Evolutionary conservation across 2,888 invertebrate genomes (phyloP).

Genomic region (Eurytoma adleriae): DNA sequence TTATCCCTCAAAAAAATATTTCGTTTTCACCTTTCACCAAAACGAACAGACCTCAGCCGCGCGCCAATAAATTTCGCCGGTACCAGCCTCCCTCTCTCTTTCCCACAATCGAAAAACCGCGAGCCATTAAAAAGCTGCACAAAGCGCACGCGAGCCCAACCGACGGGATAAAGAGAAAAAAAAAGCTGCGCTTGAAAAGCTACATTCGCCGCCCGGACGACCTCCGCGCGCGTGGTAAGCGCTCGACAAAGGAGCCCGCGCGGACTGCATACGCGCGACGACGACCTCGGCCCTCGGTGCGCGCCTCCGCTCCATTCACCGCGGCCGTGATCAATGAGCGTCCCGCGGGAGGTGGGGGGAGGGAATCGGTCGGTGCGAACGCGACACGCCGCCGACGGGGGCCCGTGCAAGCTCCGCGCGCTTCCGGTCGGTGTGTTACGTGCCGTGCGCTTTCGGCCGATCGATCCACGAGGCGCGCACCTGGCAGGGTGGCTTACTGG

Average conservation of each 20-base stretch:
- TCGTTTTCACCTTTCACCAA: too few species aligned
- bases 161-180: too few species aligned
- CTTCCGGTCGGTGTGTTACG: background rate
- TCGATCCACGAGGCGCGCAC: too few species aligned
- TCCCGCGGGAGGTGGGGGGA: background rate
- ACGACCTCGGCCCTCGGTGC: background rate
- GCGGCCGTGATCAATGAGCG: constrained; percentile 37
- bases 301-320: constrained; percentile 31
- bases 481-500: too few species aligned
- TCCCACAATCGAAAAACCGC: too few species aligned
- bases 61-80: too few species aligned
- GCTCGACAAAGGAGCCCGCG: background rate
- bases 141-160: too few species aligned
- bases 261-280: background rate
- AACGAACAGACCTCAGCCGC: too few species aligned
- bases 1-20: too few species aligned
- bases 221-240: background rate
- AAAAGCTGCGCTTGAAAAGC: too few species aligned
- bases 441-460: background rate
- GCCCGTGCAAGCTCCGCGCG: background rate
- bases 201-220: background rate
- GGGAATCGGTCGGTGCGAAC: background rate
- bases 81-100: too few species aligned
- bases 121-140: too few species aligned
- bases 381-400: background rate